Conservation (phyloP, 2,888 invertebrate species). For the Cerceris rybyensis region DNA sequence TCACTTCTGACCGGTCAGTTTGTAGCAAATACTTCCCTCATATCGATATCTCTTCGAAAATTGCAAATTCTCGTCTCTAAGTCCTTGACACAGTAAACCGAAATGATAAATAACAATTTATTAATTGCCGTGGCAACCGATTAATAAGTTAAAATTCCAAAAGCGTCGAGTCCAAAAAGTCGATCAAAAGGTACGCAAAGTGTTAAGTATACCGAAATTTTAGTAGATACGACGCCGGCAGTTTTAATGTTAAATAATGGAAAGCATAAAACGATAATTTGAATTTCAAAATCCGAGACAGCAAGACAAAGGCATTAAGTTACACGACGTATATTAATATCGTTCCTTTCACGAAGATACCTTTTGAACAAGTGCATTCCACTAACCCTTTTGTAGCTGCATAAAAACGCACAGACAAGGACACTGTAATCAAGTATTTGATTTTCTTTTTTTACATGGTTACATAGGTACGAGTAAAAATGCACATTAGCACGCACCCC, state of each 20-base stretch:
- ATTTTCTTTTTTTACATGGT: background rate
- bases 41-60: too few species aligned
- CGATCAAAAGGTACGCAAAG: too few species aligned
- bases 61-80: too few species aligned
- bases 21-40: too few species aligned
- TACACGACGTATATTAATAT: background rate
- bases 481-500: constrained; percentile 7
- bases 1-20: too few species aligned
- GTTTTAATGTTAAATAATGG: background rate
- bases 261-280: background rate
- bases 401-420: background rate
- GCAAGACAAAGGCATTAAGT: background rate
- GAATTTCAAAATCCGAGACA: background rate
- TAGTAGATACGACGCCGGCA: too few species aligned
- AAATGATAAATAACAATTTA: too few species aligned
- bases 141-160: too few species aligned
- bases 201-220: too few species aligned
- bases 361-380: background rate
- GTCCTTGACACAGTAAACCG: too few species aligned
- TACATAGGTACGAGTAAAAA: constrained; percentile 1
- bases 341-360: background rate
- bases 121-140: too few species aligned
- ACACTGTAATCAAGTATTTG: constrained; percentile 8
- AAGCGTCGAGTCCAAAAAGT: too few species aligned
- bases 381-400: background rate